phyloP scores from a whole-genome alignment of 2,888 invertebrate species.

The Arge pagana region DNA sequence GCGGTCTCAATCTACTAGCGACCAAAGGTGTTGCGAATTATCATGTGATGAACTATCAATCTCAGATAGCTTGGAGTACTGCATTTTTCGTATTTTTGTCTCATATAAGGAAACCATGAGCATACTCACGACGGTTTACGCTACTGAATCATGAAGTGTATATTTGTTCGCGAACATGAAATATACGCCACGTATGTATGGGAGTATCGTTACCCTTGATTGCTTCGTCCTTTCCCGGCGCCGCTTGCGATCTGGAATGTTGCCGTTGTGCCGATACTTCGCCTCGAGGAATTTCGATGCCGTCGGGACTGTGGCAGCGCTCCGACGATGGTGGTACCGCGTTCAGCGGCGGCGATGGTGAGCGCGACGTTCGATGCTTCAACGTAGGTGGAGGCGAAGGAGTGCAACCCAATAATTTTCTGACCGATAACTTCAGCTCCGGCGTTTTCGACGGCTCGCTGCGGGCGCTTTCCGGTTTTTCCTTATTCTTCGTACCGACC shows the following conservation, averaged over 20 bases:
- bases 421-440: slow-evolving; percentile 50
- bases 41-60: too few relatives aligned
- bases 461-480: slow-evolving; percentile 21
- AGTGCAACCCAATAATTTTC: slow-evolving; percentile 50
- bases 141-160: too few relatives aligned
- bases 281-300: slow-evolving; percentile 25
- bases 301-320: slow-evolving; percentile 34
- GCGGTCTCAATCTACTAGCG: too few relatives aligned
- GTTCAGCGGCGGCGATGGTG: too few relatives aligned
- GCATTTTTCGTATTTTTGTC: too few relatives aligned
- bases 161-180: too few relatives aligned
- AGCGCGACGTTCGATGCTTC: slow-evolving; percentile 4
- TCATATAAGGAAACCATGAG: too few relatives aligned
- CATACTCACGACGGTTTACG: too few relatives aligned
- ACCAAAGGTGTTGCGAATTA: too few relatives aligned
- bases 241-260: slow-evolving; percentile 22
- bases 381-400: slow-evolving; percentile 44
- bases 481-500: slow-evolving; percentile 25
- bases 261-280: slow-evolving; percentile 1
- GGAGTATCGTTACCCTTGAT: slow-evolving; percentile 34
- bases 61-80: too few relatives aligned
- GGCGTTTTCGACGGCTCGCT: slow-evolving; percentile 40
- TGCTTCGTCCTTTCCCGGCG: slow-evolving; percentile 29
- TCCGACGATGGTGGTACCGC: slow-evolving; percentile 36
- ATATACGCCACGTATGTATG: too few relatives aligned